Percentiles rank a stretch among this genome's conserved stretches.
Evolutionary conservation across 2,113 vertebrate genomes (phyloP).

Genomic region (Tupaia chinensis): DNA sequence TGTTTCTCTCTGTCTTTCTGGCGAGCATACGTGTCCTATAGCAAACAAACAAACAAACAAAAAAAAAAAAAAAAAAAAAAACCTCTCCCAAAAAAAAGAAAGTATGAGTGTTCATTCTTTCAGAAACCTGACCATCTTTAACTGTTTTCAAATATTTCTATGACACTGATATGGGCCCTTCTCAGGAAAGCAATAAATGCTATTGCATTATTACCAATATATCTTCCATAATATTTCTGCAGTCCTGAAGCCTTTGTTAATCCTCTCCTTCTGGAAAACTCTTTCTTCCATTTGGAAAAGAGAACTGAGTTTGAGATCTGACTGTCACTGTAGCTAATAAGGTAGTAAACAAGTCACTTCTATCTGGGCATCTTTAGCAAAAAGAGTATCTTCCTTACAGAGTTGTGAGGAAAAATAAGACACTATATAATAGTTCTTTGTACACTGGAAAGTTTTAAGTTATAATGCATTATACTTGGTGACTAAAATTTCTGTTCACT

Average conservation of each 20-base stretch:
- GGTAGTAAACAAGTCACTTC: neutral
- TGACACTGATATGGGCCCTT: neutral
- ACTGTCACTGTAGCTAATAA: neutral
- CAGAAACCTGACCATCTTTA: neutral
- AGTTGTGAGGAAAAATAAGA: neutral
- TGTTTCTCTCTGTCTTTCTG: too few relatives aligned
- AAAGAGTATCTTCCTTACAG: neutral
- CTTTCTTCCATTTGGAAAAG: neutral
- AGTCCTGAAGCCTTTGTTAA: neutral
- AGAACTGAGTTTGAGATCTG: neutral
- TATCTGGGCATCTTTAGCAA: neutral
- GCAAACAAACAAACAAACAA: too few relatives aligned
- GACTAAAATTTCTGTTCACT: neutral
- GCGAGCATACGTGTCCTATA: too few relatives aligned
- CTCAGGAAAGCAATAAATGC: neutral
- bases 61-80: too few relatives aligned
- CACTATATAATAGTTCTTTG: neutral
- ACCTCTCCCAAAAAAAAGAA: too few relatives aligned
- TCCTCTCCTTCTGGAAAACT: constrained; percentile 14
- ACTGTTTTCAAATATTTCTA: neutral
- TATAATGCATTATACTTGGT: neutral
- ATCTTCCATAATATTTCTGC: neutral
- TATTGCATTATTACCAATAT: neutral
- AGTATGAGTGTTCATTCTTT: neutral
- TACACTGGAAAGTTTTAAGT: neutral